These are phyloP conservation scores for Busseola fusca DNA, from an alignment of 2,888 invertebrate species.

Conservation along the genomic window DNA sequence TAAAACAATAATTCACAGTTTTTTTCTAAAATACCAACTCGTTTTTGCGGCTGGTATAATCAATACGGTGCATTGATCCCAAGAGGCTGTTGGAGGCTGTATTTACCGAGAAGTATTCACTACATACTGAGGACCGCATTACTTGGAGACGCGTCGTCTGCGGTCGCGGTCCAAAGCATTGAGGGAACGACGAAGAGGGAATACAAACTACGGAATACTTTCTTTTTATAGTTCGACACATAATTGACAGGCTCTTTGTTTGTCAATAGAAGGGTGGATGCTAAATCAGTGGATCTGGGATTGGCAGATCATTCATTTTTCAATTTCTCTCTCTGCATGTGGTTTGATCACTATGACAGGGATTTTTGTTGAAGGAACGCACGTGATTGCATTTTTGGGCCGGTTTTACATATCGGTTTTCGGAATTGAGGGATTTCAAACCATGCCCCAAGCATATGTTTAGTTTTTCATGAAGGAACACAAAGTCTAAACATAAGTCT, in stretches of 20 bases:
- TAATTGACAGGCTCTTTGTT: conserved; percentile 29
- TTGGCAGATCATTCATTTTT: conserved; percentile 55
- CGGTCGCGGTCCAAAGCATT: neutral
- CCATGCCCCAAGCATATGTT: neutral
- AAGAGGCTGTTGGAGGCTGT: too few relatives aligned
- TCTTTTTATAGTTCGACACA: too few relatives aligned
- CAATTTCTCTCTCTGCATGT: conserved; percentile 28
- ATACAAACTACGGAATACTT: neutral
- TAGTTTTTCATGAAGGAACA: neutral
- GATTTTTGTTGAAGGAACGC: conserved; percentile 6
- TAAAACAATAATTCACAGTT: neutral
- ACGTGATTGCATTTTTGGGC: conserved; percentile 23
- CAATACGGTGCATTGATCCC: neutral
- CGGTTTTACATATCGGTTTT: conserved; percentile 25
- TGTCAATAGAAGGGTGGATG: conserved; percentile 15
- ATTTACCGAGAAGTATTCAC: neutral
- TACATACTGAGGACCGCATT: neutral
- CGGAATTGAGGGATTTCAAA: neutral
- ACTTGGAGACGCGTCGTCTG: neutral
- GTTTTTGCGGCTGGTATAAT: neutral
- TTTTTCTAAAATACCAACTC: neutral
- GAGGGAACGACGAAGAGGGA: neutral
- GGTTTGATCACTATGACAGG: conserved; percentile 24
- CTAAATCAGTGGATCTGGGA: conserved; percentile 36
- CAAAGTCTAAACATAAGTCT: neutral